phyloP scores from a whole-genome alignment of 2,797 vertebrate genomes.

The Tokudaia muenninki region DNA sequence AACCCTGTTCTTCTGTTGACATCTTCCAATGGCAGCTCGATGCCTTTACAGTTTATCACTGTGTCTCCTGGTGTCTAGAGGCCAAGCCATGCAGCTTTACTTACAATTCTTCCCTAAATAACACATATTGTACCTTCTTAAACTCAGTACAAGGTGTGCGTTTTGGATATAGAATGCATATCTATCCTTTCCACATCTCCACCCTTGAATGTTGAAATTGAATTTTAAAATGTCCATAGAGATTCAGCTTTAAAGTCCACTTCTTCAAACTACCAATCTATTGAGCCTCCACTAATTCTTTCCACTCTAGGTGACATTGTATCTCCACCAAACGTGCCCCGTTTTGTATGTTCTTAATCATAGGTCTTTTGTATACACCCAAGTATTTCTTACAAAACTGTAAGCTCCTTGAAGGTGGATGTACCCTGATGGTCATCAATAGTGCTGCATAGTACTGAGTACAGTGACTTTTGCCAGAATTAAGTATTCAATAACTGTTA shows the following conservation, averaged over 20 bases:
- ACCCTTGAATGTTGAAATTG: constrained; percentile 59
- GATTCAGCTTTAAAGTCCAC: constrained; percentile 55
- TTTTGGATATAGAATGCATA: constrained; percentile 35
- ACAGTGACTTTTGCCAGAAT: constrained; percentile 9
- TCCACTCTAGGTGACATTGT: not conserved
- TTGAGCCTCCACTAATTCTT: constrained; percentile 36
- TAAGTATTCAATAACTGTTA: constrained; percentile 31
- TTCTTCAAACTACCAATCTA: constrained; percentile 51
- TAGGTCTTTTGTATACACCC: constrained; percentile 1
- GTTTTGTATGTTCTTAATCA: not conserved
- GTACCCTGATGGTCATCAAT: not conserved
- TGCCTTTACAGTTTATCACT: constrained; percentile 7
- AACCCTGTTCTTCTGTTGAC: constrained; percentile 13
- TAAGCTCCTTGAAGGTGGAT: constrained; percentile 7
- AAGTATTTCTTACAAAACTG: constrained; percentile 55
- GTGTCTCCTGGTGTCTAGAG: constrained; percentile 1
- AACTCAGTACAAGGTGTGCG: constrained; percentile 1
- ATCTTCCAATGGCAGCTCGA: constrained; percentile 39
- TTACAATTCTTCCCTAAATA: constrained; percentile 23
- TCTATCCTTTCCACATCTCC: constrained; percentile 15
- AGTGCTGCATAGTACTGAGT: not conserved
- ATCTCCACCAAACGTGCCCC: not conserved
- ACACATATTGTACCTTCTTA: constrained; percentile 35
- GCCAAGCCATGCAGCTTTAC: constrained; percentile 3
- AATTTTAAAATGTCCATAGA: constrained; percentile 57